These are phyloP conservation scores for Mesembrinibis cayennensis DNA, from an alignment of 2,113 vertebrate genomes.

Conservation along the genomic window DNA sequence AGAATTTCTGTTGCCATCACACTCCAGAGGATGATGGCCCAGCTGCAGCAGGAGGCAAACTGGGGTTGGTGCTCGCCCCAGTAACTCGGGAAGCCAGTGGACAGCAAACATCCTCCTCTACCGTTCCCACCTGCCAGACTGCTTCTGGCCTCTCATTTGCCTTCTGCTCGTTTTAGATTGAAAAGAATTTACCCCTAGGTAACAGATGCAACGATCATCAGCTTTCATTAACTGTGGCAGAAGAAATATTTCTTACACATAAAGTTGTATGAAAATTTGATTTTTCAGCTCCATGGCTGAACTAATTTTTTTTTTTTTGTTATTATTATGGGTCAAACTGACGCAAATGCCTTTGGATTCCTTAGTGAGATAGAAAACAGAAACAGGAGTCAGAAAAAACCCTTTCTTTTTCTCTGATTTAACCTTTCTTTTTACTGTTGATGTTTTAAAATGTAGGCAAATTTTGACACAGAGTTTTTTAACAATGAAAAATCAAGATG, in stretches of 20 bases:
- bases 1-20: background rate
- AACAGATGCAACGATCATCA: background rate
- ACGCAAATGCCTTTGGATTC: background rate
- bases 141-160: background rate
- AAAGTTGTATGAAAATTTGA: background rate
- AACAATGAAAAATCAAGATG: background rate
- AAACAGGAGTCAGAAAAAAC: background rate
- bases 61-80: background rate
- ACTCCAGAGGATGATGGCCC: background rate
- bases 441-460: background rate
- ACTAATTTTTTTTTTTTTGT: background rate
- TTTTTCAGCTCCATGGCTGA: background rate
- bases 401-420: background rate
- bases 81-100: rapidly evolving
- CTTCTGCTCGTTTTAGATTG: background rate
- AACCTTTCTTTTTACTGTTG: background rate
- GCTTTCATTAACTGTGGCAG: background rate
- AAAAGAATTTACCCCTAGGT: background rate
- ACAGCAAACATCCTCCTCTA: background rate
- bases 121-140: rapidly evolving
- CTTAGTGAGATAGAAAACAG: background rate
- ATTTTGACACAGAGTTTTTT: background rate
- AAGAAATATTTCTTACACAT: background rate
- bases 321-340: background rate
- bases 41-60: background rate